Percentiles rank a stretch among this genome's conserved stretches.
Conservation (phyloP, 1,140 invertebrate genomes). For the Zaprionus camerounensis region DNA sequence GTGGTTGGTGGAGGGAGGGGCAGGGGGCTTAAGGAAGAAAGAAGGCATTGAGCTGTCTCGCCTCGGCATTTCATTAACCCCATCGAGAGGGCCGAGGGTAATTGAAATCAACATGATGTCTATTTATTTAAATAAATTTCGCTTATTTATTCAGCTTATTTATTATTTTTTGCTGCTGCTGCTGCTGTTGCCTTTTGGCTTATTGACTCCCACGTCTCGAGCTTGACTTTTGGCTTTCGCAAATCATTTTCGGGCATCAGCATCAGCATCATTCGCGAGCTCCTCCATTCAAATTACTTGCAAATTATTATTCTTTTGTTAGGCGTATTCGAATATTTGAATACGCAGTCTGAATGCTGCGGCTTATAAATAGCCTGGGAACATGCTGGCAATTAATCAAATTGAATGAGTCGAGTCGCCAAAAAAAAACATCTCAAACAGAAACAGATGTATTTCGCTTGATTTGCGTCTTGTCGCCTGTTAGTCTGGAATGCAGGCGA, state of each 20-base stretch:
- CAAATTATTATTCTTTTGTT: conserved; percentile 73
- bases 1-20: not conserved
- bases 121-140: conserved; percentile 63
- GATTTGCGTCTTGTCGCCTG: conserved; percentile 30
- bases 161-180: not conserved
- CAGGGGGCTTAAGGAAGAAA: not conserved
- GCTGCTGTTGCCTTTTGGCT: conserved; percentile 23
- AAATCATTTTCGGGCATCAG: conserved; percentile 69
- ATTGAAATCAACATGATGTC: conserved; percentile 80
- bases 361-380: conserved; percentile 67
- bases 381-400: conserved; percentile 77
- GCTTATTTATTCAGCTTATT: conserved; percentile 45
- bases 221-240: conserved; percentile 66
- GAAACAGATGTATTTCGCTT: conserved; percentile 44
- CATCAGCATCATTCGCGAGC: conserved; percentile 8
- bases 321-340: conserved; percentile 52
- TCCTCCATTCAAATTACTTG: conserved; percentile 1
- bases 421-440: not conserved
- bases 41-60: conserved; percentile 48
- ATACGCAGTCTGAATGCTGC: conserved; percentile 55
- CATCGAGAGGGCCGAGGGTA: conserved; percentile 57
- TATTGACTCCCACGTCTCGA: conserved; percentile 71
- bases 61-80: conserved; percentile 73
- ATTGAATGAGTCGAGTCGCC: conserved; percentile 53
- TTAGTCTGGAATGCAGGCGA: conserved; percentile 55